A percentile compares a stretch with the other conserved stretches of the same genome.
phyloP scores from a whole-genome alignment of 2,797 vertebrate species.

The Ciconia nigra region DNA sequence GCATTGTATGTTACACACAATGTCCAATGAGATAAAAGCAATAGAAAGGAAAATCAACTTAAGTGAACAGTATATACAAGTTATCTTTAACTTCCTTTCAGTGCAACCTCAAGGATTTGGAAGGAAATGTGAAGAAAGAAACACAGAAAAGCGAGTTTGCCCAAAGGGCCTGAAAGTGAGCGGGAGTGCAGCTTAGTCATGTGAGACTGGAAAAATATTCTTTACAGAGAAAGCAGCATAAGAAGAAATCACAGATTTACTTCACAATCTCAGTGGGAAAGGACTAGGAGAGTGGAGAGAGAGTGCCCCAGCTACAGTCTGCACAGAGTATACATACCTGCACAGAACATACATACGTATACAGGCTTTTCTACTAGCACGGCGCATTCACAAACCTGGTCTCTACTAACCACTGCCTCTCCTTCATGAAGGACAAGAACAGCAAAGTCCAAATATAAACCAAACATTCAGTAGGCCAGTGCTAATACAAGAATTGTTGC shows the following conservation, averaged over 20 bases:
- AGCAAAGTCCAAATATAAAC: not conserved
- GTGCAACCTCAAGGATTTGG: not conserved
- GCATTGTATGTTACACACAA: not conserved
- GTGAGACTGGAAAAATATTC: not conserved
- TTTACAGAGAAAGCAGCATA: not conserved
- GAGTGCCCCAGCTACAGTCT: not conserved
- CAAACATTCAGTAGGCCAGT: not conserved
- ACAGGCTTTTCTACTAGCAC: no score
- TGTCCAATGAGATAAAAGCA: not conserved
- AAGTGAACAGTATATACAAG: not conserved
- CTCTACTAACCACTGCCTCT: not conserved
- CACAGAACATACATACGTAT: not conserved
- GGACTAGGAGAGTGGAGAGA: not conserved
- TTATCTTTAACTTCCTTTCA: not conserved
- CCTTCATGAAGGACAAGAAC: not conserved
- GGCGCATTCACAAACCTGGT: not conserved
- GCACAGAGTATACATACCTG: not conserved
- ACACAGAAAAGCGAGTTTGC: not conserved
- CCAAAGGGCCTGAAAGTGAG: not conserved
- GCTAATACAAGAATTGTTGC: not conserved
- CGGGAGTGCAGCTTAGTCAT: not conserved
- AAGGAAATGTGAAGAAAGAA: not conserved
- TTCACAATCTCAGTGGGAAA: not conserved
- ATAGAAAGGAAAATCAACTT: not conserved
- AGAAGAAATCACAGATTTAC: not conserved